Evolutionary conservation across 2,797 vertebrate genomes (phyloP).

Genomic region (Xiphorhynchus erythropygius): DNA sequence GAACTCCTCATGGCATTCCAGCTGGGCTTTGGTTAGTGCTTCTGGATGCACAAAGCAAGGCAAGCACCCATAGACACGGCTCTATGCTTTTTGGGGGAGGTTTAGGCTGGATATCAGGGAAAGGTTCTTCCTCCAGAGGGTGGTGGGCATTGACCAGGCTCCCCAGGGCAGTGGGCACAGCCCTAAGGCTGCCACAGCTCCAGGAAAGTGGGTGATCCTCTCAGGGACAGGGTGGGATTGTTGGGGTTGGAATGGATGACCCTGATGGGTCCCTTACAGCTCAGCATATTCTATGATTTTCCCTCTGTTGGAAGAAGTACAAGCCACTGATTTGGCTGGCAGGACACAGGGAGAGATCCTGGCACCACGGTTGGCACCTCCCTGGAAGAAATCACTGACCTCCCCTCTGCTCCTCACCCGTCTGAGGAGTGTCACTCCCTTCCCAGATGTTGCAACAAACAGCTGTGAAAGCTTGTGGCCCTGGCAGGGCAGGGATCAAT

Average conservation of each 20-base stretch:
- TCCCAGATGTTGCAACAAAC: not conserved
- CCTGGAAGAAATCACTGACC: not conserved
- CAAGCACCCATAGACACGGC: not conserved
- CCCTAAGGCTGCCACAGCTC: not conserved
- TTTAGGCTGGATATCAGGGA: not conserved
- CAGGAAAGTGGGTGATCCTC: not conserved
- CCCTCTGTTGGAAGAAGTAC: not conserved
- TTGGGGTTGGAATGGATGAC: not conserved
- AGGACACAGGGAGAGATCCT: not conserved
- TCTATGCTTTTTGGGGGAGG: not conserved
- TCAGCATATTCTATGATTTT: not conserved
- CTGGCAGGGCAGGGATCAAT: not conserved
- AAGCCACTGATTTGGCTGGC: not conserved
- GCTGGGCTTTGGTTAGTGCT: not conserved
- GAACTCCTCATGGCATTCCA: not conserved
- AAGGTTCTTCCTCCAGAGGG: not conserved
- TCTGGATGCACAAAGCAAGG: not conserved
- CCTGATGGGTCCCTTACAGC: not conserved
- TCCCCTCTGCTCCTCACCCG: not conserved
- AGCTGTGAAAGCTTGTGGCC: not conserved
- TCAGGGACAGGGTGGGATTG: not conserved
- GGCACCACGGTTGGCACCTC: accelerated
- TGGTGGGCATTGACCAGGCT: not conserved
- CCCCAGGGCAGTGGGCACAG: not conserved
- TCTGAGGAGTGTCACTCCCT: accelerated